Evolutionary conservation across 1,140 invertebrate species (phyloP), one percentile per base, ranked within the genome.

Genomic region (Conus ventricosus): DNA sequence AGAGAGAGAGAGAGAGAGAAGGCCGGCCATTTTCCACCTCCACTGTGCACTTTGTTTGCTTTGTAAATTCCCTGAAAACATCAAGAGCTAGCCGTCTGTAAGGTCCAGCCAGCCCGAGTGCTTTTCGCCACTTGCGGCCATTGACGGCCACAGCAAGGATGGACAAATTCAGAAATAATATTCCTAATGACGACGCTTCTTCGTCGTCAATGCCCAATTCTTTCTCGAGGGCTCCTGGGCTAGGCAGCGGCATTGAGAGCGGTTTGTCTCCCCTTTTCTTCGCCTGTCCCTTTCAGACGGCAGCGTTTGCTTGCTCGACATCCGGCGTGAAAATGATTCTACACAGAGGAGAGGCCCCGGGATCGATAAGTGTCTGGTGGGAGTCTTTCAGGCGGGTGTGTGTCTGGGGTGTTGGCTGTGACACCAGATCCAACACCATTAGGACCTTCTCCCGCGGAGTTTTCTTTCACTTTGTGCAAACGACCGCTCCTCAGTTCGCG

Each of bases 91-190:
- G 75, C 63, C 25, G 8, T 53, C 51, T 25, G 63, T 53, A 53
- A 39, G 63, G 71, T 25, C 20, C 63, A 17, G 63, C 17, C 84
- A 63, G 60, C 57, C 57, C 7, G 71, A 76, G 84, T 76, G 84
- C 84, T 85, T 39, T 39, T 25, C 63, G 25, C 60, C 51, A 53
- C 63, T 85, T 85, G 84, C 53, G 63, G 13, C 84, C 84, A 85
- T 85, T 85, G 57, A 85, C 63, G 25, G 54, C n/a, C 27, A 15
- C 25, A 27, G 51, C 85, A 57, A 78, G 25, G 85, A 54, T 87
- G 85, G 75, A 87, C 85, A 87, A 87, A 87, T 57, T 87, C 85
- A 87, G 85, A 87, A 78, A 87, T 80, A 87, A 87, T 87, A 87
- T 87, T 87, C 75, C 57, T 87, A 87, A 87, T 87, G 85, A 87